Conservation (phyloP, 2,797 vertebrate species). For the Tragopan temminckii region DNA sequence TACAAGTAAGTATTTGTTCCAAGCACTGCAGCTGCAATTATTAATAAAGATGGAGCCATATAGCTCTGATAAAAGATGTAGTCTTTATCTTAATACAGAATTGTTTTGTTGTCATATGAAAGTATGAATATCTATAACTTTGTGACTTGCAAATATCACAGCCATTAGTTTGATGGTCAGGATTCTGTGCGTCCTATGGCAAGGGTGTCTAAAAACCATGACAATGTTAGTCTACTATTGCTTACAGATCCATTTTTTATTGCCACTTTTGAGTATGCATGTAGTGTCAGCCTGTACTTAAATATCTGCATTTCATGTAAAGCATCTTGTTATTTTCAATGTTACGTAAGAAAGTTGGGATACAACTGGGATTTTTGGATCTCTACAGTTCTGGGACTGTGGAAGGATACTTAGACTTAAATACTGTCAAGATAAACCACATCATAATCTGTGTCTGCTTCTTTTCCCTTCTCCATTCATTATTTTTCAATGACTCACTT, state of each 20-base stretch:
- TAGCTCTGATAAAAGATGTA: background rate
- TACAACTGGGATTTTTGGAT: background rate
- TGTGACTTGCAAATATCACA: background rate
- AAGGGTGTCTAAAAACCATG: background rate
- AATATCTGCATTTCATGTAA: background rate
- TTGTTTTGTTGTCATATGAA: background rate
- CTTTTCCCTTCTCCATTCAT: background rate
- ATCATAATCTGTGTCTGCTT: background rate
- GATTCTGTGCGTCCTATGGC: rapidly evolving
- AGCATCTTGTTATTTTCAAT: background rate
- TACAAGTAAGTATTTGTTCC: background rate
- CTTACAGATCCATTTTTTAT: background rate
- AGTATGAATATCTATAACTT: background rate
- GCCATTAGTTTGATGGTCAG: background rate
- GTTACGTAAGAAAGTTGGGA: background rate
- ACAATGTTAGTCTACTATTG: background rate
- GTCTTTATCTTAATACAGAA: background rate
- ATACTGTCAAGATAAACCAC: background rate
- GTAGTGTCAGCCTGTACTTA: background rate
- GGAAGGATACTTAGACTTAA: background rate
- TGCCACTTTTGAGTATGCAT: background rate
- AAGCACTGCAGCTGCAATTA: conserved; percentile 12
- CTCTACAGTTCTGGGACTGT: background rate
- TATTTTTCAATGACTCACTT: background rate
- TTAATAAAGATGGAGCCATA: background rate